Evolutionary conservation across 2,113 vertebrate genomes (phyloP), one percentile per base, ranked within the genome.

Genomic region (Aplodontia rufa): DNA sequence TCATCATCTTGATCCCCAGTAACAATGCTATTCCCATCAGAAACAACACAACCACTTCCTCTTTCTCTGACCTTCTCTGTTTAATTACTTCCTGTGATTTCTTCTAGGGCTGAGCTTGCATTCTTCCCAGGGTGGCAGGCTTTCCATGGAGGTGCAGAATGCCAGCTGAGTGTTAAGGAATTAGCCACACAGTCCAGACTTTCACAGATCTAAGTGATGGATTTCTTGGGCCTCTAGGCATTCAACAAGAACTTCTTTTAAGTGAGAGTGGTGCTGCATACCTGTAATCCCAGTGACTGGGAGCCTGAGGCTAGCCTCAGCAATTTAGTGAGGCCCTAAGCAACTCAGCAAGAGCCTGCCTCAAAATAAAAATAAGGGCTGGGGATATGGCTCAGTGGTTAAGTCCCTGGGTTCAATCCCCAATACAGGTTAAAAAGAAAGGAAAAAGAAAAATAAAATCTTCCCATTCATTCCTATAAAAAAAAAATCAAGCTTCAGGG

Each of bases 81-180:
- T 98, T 98, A 98, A 98, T 98, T 98, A 98, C 98, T 98, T 98
- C 98, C 98, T 98, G 98, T 97, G 98, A 98, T 98, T 98, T 98
- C 98, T 97, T 98, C 97, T 97, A 98, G 97, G 97, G 96, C 93
- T 11, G 1, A 71, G 96, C 47, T 40, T 87, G 72, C 91, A 37
- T 92, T 97, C 90, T 72, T 97, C 96, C 92, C 87, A 35, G 71
- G 91, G 86, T 55, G 0, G 87, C 86, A 42, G 72, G 86, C 82
- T 95, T 96, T 96, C 85, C 35, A 71, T 91, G 79, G 90, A 89
- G 75, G 78, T 37, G 32, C 69, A 51, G 47, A 84, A 60, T 53
- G 96, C 93, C 78, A 89, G 62, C 78, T 66, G 76, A 93, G 53
- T 62, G 8, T 45, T 71, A 40, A 81, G 79, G 90, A 26, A 55